Evolutionary conservation across 2,888 invertebrate genomes (phyloP).

Genomic region (Lepidocyrtinus sp.): DNA sequence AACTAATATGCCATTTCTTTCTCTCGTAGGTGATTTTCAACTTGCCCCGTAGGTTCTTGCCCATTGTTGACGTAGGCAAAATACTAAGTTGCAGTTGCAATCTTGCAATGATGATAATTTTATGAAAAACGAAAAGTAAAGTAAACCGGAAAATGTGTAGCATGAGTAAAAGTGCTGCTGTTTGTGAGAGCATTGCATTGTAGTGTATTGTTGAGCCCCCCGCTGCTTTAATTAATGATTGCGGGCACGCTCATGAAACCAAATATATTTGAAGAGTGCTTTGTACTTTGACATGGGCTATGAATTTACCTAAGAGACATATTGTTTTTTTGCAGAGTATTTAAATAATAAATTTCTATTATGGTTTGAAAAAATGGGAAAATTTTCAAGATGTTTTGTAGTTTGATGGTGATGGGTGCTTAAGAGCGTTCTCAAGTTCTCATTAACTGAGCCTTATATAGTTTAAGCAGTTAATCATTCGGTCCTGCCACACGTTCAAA

Average conservation of each 20-base stretch:
- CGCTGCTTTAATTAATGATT: constrained; percentile 59
- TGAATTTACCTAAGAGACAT: too few species aligned
- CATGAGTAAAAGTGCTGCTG: constrained; percentile 25
- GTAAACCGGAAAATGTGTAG: constrained; percentile 55
- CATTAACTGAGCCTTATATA: constrained; percentile 53
- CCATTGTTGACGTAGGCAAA: neutral
- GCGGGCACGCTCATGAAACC: constrained; percentile 59
- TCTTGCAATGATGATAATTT: neutral
- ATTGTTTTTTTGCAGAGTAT: too few species aligned
- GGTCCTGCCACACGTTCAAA: neutral
- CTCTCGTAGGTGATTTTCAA: too few species aligned
- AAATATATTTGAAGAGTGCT: too few species aligned
- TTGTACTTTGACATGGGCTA: too few species aligned
- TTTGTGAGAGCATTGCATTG: neutral
- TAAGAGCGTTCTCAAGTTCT: too few species aligned
- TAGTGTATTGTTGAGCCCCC: constrained; percentile 43
- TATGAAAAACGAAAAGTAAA: neutral
- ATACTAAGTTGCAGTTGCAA: too few species aligned
- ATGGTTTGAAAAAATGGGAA: too few species aligned
- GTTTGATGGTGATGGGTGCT: too few species aligned
- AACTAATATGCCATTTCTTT: too few species aligned
- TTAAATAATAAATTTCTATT: too few species aligned
- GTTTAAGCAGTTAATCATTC: constrained; percentile 4
- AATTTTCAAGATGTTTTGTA: too few species aligned
- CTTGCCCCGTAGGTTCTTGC: constrained; percentile 9